Base-by-base conservation (phyloP, 2,113 vertebrate species). In the Gnathonemus echidnorhynchus region DNA sequence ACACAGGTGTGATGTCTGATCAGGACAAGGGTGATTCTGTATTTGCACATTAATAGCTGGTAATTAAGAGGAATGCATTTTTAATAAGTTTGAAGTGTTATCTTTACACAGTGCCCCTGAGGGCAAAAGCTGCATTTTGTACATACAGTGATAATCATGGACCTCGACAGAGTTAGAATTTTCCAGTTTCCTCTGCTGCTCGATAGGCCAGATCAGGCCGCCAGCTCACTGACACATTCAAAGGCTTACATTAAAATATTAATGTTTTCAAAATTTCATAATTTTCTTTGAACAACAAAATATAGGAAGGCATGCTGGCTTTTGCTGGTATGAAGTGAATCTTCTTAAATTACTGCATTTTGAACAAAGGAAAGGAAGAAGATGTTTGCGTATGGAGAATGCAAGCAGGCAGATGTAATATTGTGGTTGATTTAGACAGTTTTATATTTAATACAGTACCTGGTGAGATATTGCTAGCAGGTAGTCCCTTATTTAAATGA, bases 61-160 rank as follows among this genome's bases (percentile, higher is more conserved):
- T 93, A 94, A 94, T 95, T 93, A 94, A 95, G 93, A 92, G 39
- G 90, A 94, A 94, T 93, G 88, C 91, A 93, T 93, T 92, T 94
- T 94, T 94, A 94, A 95, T 94, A 91, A 92, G 90, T 21, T 77
- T 92, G 91, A 91, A 93, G 92, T 93, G 89, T 88, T 92, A 90
- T 93, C 91, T 87, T 91, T 88, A 89, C 91, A 89, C 46, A 86
- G 88, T 91, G 90, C 91, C 91, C 89, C 92, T 86, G 53, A 77
- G 89, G 90, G 58, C 89, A n/a, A 52, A 8, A 86, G 91, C 88
- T 94, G 92, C 91, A 90, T 90, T 93, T 93, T 92, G 91, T 92
- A 90, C 92, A 1, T 39, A 45, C 89, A 24, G 70, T 84, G 90
- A 90, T 92, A 94, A 93, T 93, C 93, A 94, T 74, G 88, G 83